Conservation (phyloP, 30 jellyfish, hydroid and myxozoan genomes). For the Hydractinia echinata region DNA sequence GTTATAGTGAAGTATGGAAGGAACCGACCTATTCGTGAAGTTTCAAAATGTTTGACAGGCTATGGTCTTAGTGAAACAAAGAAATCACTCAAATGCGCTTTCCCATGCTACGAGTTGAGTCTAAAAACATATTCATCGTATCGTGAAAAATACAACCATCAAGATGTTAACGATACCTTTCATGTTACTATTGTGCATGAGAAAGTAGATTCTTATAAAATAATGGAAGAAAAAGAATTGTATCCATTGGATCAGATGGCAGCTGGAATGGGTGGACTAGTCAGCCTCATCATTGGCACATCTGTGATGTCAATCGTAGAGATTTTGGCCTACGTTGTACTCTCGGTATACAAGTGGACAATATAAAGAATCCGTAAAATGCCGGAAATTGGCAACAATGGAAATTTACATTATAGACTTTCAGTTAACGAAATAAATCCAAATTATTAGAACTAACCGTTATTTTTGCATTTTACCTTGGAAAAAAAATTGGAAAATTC, state of each 20-base stretch:
- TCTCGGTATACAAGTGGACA: background rate
- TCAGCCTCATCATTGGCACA: constrained; percentile 14
- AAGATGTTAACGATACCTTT: background rate
- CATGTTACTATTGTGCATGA: constrained; percentile 5
- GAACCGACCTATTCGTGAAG: constrained; percentile 4
- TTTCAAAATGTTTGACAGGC: background rate
- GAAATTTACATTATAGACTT: no score
- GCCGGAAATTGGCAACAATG: no score
- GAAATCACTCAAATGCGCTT: background rate
- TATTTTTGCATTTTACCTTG: no score
- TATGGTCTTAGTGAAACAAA: constrained; percentile 9
- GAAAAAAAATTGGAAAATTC: no score
- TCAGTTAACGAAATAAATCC: no score
- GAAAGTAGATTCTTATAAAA: constrained; percentile 12
- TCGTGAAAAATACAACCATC: background rate
- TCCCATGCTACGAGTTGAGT: constrained; percentile 8
- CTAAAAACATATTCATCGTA: background rate
- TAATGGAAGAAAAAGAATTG: constrained; percentile 24
- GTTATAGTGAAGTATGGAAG: constrained; percentile 10
- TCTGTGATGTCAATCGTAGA: background rate
- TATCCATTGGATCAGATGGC: constrained; percentile 24
- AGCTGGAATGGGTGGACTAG: constrained; percentile 13
- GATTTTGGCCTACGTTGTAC: background rate
- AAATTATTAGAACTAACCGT: no score
- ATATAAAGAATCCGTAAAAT: no score